Base-by-base conservation (phyloP, 2,797 vertebrate species). In the Streptopelia turtur region DNA sequence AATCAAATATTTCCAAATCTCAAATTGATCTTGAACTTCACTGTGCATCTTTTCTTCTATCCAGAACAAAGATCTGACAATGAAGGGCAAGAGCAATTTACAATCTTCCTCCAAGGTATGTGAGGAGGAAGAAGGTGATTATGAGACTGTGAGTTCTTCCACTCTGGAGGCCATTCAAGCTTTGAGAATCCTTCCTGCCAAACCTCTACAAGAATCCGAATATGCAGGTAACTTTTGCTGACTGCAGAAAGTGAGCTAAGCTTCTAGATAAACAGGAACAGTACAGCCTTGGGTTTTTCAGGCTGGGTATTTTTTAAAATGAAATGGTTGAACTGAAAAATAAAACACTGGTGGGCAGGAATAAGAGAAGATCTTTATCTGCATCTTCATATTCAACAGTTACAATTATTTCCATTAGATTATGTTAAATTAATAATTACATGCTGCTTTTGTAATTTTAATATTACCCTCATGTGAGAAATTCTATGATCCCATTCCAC, bases 161-260 rank as follows among this genome's bases (percentile, higher is more conserved):
- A 17, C 50, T 64, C 53, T 57, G 37, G 72, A 95, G 28, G 31
- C 39, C 2, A 45, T 95, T 33, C 87, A 82, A 3, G 50, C 90
- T 4, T 45, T 96, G 85, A 97, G 85, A 83, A 97, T 98, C 33
- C 92, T 97, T 45, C 98, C 98, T 69, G 95, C 97, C 79, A 94
- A 64, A 70, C 97, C 97, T 33, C 88, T 95, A 25, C 92, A 97
- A 75, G 98, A 98, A 74, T 97, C 98, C 0, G 97, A 97, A 93
- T 98, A 98, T 4, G 97, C 97, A 96, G 98, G 98, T 98, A 97
- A 93, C 1, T 10, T 56, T 72, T 87, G 49, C 35, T 90, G 23
- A 56, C 57, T 80, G 35, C 14, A 11, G 37, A 70, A 89, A 79
- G 17, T 53, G 28, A 90, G 28, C 1, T 33, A 89, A 76, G 72